These are phyloP conservation scores for Heteromormyrus szaboi DNA, from an alignment of 2,797 vertebrate species.

Conservation along the genomic window DNA sequence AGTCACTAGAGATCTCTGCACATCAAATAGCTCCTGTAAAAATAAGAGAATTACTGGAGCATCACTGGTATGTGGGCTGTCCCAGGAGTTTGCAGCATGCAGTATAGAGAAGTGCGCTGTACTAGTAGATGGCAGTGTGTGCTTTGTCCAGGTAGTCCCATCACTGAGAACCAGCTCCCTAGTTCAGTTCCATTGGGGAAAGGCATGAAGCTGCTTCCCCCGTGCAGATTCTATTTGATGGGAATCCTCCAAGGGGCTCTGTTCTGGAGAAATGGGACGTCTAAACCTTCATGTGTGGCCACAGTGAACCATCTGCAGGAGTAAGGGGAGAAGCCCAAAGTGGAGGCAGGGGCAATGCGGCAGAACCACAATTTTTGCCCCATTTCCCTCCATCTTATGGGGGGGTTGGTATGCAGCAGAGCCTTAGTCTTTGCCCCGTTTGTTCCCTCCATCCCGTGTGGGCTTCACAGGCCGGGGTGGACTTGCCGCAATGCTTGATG, in stretches of 20 bases:
- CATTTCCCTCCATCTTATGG: neutral
- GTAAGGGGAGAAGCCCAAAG: neutral
- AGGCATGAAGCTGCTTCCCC: neutral
- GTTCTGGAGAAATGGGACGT: neutral
- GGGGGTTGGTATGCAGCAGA: neutral
- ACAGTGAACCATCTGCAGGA: neutral
- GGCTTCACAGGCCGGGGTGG: neutral
- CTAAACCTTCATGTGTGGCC: neutral
- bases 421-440: neutral
- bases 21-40: neutral
- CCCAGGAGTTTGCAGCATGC: neutral
- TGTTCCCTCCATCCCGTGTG: neutral
- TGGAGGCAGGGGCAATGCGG: neutral
- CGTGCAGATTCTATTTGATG: neutral
- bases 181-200: neutral
- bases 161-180: neutral
- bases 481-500: neutral
- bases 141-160: neutral
- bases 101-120: neutral
- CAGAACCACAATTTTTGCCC: neutral
- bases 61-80: neutral
- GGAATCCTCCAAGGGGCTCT: neutral
- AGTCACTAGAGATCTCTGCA: neutral
- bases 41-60: conserved; percentile 1
- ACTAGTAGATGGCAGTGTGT: neutral